These are phyloP conservation scores for Gymnocephalus cernua DNA, from an alignment of 2,113 vertebrate genomes.

Conservation along the genomic window DNA sequence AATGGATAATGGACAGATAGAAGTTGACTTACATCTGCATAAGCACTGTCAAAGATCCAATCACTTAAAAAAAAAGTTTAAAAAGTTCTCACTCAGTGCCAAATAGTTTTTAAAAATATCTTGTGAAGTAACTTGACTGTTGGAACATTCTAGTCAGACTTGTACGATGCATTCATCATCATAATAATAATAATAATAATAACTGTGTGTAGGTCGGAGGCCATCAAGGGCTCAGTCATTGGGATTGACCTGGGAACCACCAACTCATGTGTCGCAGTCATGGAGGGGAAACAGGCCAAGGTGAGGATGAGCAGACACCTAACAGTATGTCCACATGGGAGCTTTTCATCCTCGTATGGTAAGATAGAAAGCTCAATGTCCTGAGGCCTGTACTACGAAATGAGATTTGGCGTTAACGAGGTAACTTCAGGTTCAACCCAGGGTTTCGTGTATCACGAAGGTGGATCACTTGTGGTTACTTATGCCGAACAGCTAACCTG, in stretches of 20 bases:
- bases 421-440: no score
- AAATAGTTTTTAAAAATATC: neutral
- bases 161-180: neutral
- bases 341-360: neutral
- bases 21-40: accelerated
- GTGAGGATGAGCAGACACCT: conserved; percentile 71
- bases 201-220: conserved; percentile 89
- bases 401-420: no score
- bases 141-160: neutral
- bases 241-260: conserved; percentile 98
- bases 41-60: neutral
- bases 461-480: no score
- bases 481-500: no score
- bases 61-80: no score
- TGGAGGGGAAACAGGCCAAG: conserved; percentile 99
- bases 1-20: neutral
- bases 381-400: neutral
- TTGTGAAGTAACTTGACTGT: neutral
- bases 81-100: no score
- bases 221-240: conserved; percentile 95
- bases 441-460: no score
- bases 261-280: conserved; percentile 98
- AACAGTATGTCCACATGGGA: neutral
- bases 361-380: neutral
- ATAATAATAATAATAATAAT: neutral